Evolutionary conservation across 2,113 vertebrate genomes (phyloP), one percentile per base, ranked within the genome.

Genomic region (Felis catus): DNA sequence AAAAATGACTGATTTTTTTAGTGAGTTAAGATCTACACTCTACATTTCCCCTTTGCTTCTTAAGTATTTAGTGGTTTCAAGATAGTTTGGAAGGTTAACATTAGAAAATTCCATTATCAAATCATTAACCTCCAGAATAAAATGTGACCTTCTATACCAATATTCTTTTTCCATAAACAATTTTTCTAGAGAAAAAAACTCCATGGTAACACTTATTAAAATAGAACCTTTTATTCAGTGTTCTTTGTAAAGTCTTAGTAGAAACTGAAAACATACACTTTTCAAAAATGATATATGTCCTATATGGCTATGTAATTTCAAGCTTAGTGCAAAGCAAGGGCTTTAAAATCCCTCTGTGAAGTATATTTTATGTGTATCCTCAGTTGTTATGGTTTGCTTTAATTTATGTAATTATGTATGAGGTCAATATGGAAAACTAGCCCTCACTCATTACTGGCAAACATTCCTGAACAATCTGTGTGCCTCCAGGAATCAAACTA

Each of bases 321-420:
- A 96, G 27, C 27, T 95, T 45, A 95, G 27, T 87, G 51, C 65
- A 71, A 63, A 85, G 23, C 31, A 89, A 97, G 29, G 39, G 29
- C 74, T 91, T 81, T 68, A 86, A 97, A 96, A 66, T 95, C 13
- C 39, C 39, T 89, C 74, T 61, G 55, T 45, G 23, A 97, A 85
- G 27, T 89, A 21, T 61, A 95, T 78, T 98, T 98, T 98, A 90
- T 97, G 51, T 70, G 61, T 4, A 4, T 19, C 91, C 82, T 93
- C 92, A 79, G 86, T 97, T 63, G 27, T 96, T 98, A 97, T 11
- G 55, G 68, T 91, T 96, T 97, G 82, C 86, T 89, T 97, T 92
- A 93, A 98, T 98, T 97, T 94, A 97, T 14, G 45, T 96, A 97
- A 97, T 98, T 97, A 95, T 81, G 92, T 78, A 96, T 98, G 93